These are phyloP conservation scores for Formica exsecta DNA, from an alignment of 1,140 invertebrate species.

Conservation along the genomic window DNA sequence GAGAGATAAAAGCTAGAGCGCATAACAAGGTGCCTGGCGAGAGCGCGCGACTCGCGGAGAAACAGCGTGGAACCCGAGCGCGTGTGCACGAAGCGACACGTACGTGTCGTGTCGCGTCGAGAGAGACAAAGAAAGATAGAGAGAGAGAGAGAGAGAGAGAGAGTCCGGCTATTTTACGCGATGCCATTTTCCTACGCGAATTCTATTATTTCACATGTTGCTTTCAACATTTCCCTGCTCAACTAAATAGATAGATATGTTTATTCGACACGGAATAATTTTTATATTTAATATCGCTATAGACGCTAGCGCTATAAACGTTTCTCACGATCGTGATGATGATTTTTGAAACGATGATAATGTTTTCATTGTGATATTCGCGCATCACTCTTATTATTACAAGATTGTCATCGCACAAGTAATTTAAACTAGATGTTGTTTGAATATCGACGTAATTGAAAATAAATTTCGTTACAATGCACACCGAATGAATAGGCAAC, in stretches of 20 bases:
- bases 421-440: background rate
- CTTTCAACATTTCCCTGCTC: background rate
- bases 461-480: background rate
- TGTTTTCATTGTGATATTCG: background rate
- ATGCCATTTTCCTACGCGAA: constrained; percentile 8
- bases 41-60: constrained; percentile 24
- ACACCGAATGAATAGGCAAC: background rate
- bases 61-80: constrained; percentile 15
- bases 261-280: background rate
- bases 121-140: background rate
- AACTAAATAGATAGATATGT: background rate
- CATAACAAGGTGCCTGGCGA: constrained; percentile 78
- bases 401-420: background rate
- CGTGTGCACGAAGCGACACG: constrained; percentile 33
- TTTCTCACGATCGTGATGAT: background rate
- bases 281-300: background rate
- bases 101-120: background rate
- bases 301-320: too few relatives aligned
- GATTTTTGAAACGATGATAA: background rate
- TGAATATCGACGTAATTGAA: background rate
- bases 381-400: background rate
- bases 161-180: background rate
- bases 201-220: constrained; percentile 25
- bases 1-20: constrained; percentile 81
- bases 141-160: too few relatives aligned